These are phyloP conservation scores for Eilema sororculum DNA, from an alignment of 2,888 invertebrate species.

Conservation along the genomic window DNA sequence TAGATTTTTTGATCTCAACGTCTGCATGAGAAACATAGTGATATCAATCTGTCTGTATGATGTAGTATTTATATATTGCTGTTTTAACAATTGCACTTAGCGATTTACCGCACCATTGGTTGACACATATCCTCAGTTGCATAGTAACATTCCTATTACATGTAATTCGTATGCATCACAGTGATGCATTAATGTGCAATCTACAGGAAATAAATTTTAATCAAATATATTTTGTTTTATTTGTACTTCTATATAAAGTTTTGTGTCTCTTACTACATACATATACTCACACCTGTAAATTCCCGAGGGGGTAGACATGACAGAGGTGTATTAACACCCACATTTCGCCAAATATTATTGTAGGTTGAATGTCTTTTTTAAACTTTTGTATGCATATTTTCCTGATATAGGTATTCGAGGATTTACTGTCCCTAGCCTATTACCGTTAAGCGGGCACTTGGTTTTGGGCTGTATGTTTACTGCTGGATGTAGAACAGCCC, in stretches of 20 bases:
- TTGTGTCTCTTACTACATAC: too few relatives aligned
- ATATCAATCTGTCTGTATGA: slow-evolving; percentile 13
- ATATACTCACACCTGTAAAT: too few relatives aligned
- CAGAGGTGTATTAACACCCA: too few relatives aligned
- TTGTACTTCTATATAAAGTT: background rate
- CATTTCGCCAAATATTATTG: too few relatives aligned
- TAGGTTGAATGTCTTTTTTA: too few relatives aligned
- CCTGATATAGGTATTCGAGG: too few relatives aligned
- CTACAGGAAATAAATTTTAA: slow-evolving; percentile 47
- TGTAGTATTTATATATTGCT: slow-evolving; percentile 13
- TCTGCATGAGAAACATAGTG: slow-evolving; percentile 1
- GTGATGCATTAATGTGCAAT: slow-evolving; percentile 40
- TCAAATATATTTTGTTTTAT: slow-evolving; percentile 35
- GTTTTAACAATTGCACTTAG: slow-evolving; percentile 13
- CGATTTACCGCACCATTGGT: slow-evolving; percentile 7
- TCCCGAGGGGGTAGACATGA: too few relatives aligned
- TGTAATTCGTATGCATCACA: slow-evolving; percentile 36
- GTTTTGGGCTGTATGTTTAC: too few relatives aligned
- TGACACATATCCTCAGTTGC: slow-evolving; percentile 3
- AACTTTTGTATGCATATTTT: too few relatives aligned
- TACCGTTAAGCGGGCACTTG: too few relatives aligned
- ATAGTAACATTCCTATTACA: slow-evolving; percentile 47
- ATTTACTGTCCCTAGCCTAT: too few relatives aligned
- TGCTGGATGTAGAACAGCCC: too few relatives aligned
- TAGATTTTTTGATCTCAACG: slow-evolving; percentile 3